phyloP scores from a whole-genome alignment of 2,113 vertebrate species.

The Festucalex cinctus region DNA sequence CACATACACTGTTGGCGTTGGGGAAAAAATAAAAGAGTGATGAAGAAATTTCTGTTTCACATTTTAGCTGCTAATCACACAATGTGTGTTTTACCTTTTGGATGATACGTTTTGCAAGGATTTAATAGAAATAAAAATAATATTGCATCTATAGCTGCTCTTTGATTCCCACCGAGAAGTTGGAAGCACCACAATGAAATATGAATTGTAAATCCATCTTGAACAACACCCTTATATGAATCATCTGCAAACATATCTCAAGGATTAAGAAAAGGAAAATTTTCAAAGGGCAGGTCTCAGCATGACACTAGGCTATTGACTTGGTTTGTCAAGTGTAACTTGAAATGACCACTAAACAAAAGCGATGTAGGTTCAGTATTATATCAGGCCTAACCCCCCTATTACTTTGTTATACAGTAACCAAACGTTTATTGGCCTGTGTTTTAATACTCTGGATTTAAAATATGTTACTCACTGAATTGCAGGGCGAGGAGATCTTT shows the following conservation, averaged over 20 bases:
- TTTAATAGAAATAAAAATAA: background rate
- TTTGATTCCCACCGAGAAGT: background rate
- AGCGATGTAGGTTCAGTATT: background rate
- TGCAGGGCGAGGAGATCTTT: slow-evolving; percentile 96
- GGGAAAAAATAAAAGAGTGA: no score
- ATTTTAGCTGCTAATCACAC: no score
- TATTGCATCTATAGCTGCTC: background rate
- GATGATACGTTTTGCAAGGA: background rate
- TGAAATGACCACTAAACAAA: background rate
- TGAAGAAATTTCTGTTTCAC: no score
- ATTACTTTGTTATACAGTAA: background rate
- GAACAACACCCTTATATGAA: background rate
- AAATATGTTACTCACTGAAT: background rate
- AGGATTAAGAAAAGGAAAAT: background rate
- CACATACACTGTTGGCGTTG: no score
- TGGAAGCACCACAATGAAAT: background rate
- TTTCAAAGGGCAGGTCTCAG: background rate
- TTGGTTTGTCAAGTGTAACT: no score
- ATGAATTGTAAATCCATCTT: background rate
- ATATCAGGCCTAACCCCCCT: background rate
- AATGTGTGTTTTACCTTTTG: no score
- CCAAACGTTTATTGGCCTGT: background rate
- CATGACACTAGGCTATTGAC: background rate
- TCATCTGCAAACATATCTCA: background rate
- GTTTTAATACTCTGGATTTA: background rate